Base-by-base conservation (phyloP, 2,888 invertebrate species). In the Harpalus rubripes region DNA sequence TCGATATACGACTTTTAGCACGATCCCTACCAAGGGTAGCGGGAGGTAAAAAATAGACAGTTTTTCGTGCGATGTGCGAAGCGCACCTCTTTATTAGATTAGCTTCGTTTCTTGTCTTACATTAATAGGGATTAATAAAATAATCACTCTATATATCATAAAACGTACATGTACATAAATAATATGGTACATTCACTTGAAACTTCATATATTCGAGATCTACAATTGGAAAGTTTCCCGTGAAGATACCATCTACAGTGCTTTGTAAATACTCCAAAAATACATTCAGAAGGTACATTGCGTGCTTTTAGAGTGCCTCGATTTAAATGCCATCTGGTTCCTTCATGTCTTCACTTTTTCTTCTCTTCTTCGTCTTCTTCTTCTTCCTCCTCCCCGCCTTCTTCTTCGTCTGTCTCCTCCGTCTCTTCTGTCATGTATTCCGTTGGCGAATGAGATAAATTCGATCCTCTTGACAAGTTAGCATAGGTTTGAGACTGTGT, bases 211-310 rank as follows among this genome's bases (percentile, higher is more conserved):
- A 68, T 68, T 68, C 39, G 68, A 68, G 39, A 68, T n/a, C 10
- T n/a, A 68, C 26, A n/a, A 63, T 26, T 26, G 68, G 7, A 68
- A 22, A 39, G 26, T 79, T 79, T 80, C 61, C 16, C 10, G 18
- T 63, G 80, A 63, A 32, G 6, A 63, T 63, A 63, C 18, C n/a
- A 16, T 72, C 56, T 59, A 83, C 58, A 83, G 83, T 83, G 83
- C 83, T 83, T 81, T 83, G 83, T 83, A 83, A 83, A 83, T 83
- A 61, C 83, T 82, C 82, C 82, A 82, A 82, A 82, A 82, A 82
- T 82, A 83, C 76, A 83, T 76, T 83, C 82, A 82, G 72, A 81
- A 82, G 82, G 72, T 82, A 82, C 72, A 82, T 81, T 59, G 61
- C 59, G 82, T 83, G 83, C 44, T 41, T 74, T 74, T 41, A 76